Evolutionary conservation across 2,888 invertebrate species (phyloP).

Genomic region (Netelia melanura): DNA sequence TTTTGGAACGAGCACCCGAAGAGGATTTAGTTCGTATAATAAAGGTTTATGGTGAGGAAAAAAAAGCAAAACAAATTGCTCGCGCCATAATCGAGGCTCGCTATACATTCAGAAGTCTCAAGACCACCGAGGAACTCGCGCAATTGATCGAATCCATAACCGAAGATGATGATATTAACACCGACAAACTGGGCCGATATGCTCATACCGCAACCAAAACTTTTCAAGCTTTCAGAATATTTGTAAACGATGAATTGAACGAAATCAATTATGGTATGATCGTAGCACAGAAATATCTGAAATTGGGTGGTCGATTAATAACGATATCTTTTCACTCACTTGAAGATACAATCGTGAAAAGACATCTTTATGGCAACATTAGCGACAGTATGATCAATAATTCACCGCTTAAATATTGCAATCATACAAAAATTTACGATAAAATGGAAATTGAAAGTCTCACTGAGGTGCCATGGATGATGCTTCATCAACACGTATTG

Average conservation of each 20-base stretch:
- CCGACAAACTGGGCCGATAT: conserved; percentile 91
- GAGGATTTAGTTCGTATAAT: conserved; percentile 92
- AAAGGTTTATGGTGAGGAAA: conserved; percentile 97
- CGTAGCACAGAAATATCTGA: conserved; percentile 91
- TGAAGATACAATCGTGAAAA: conserved; percentile 97
- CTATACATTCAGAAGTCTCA: conserved; percentile 90
- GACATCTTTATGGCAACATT: conserved; percentile 93
- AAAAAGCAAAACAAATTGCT: conserved; percentile 93
- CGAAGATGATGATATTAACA: conserved; percentile 85
- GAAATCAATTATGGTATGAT: conserved; percentile 96
- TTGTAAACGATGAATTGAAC: conserved; percentile 98
- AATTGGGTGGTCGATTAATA: conserved; percentile 91
- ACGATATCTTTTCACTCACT: conserved; percentile 96
- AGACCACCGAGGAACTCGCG: conserved; percentile 93
- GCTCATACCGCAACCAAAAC: conserved; percentile 95
- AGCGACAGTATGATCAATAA: conserved; percentile 90
- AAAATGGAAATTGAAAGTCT: conserved; percentile 88
- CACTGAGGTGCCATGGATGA: conserved; percentile 90
- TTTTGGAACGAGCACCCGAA: conserved; percentile 92
- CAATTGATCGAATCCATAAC: conserved; percentile 89
- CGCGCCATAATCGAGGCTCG: conserved; percentile 94
- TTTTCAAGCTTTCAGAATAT: conserved; percentile 97
- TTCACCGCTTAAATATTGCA: conserved; percentile 90
- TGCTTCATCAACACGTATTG: conserved; percentile 92
- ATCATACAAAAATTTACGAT: conserved; percentile 87